Percentiles rank a stretch among this genome's conserved stretches.
Conservation (phyloP, 37 sponge, comb jelly and placozoan species). For the Halisarca cf. caerulea region DNA sequence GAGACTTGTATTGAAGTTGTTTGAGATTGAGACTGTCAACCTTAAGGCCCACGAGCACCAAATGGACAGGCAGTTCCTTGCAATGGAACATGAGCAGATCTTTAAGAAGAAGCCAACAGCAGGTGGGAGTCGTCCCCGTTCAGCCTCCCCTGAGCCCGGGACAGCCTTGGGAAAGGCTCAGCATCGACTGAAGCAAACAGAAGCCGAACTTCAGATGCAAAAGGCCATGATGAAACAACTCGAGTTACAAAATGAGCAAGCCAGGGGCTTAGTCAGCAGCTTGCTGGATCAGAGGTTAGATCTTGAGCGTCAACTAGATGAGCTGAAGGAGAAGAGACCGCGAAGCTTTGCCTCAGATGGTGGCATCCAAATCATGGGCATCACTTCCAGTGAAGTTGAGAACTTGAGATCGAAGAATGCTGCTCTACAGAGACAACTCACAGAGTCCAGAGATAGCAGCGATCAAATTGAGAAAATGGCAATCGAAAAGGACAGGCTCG, state of each 20-base stretch:
- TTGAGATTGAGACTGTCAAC: slow-evolving; percentile 64
- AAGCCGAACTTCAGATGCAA: slow-evolving; percentile 48
- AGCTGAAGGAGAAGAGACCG: neutral
- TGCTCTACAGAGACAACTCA: neutral
- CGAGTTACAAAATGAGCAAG: slow-evolving; percentile 50
- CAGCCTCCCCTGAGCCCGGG: slow-evolving; percentile 16
- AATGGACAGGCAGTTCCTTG: slow-evolving; percentile 47
- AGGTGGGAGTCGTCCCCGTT: neutral
- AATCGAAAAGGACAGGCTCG: neutral
- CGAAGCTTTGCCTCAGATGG: neutral
- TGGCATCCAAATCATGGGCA: neutral
- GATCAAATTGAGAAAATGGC: neutral
- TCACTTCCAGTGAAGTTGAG: slow-evolving; percentile 22
- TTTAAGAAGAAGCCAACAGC: neutral
- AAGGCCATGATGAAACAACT: slow-evolving; percentile 57
- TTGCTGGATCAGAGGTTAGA: slow-evolving; percentile 43
- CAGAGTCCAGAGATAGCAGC: neutral
- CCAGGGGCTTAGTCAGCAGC: slow-evolving; percentile 22
- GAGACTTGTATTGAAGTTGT: slow-evolving; percentile 50
- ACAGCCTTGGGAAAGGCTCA: neutral
- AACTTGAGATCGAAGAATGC: slow-evolving; percentile 7
- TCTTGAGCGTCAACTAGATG: slow-evolving; percentile 35
- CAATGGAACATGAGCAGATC: slow-evolving; percentile 27
- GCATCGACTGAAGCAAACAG: neutral
- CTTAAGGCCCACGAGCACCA: slow-evolving; percentile 52